Evolutionary conservation across 2,888 invertebrate species (phyloP), one percentile per base, ranked within the genome.

Genomic region (Orchesellides sinensis): DNA sequence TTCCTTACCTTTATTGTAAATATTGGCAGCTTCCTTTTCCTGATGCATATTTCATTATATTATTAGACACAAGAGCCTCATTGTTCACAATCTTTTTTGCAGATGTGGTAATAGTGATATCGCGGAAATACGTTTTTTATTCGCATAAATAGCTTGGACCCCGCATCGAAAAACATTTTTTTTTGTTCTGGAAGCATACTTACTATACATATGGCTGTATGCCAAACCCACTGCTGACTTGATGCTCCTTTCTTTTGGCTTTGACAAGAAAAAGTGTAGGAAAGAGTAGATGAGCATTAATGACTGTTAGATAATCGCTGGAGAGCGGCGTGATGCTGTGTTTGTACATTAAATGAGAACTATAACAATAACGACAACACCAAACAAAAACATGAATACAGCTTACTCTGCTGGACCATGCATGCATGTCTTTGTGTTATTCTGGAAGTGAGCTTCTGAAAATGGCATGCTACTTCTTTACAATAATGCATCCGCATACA

Each of bases 241-340:
- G 54, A 6, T 69, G 52, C 19, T 65, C 52, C 6, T n/a, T 40
- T 77, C 17, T 78, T 69, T 69, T 61, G 59, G 59, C 23, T 47
- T 59, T 78, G 78, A 78, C 78, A 56, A 45, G 23, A 59, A n/a
- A 17, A 47, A 23, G n/a, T 25, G 29, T 19, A 35, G 63, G n/a
- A 27, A 56, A n/a, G 27, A 56, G 21, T 52, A 68, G 68, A 78
- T 59, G 32, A 69, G 52, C 56, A 61, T 69, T 78, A 78, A 78
- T 78, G 78, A 69, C 78, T 59, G 59, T 61, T 59, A 61, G 78
- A 78, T 78, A 78, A 78, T 78, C 69, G 61, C 35, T 78, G 78
- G 61, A n/a, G n/a, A 78, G 61, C 78, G 68, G 61, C 78, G 56
- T 68, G 63, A 35, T 14, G 45, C 78, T 49, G 25, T 69, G 29